Base-by-base conservation (phyloP, 2,113 vertebrate species). In the Salvator merianae region DNA sequence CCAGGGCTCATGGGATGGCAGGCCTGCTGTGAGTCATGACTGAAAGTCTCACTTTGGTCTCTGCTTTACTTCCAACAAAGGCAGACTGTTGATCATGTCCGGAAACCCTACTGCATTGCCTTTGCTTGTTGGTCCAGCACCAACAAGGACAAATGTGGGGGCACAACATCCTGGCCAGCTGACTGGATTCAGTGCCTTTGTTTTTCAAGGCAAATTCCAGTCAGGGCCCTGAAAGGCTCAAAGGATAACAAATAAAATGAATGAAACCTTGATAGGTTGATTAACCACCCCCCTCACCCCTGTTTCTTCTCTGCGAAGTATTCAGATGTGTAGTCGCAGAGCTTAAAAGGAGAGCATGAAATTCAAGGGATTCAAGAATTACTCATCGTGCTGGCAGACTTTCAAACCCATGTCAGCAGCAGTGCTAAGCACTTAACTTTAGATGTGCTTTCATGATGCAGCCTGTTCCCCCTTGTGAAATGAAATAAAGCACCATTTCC, bases 261-360 rank as follows among this genome's bases (percentile, higher is more conserved):
- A 83, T 75, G 78, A 89, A 88, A 82, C 47, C 53, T 53, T 88
- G 82, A 90, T 84, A 40, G 34, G 13, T 59, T 85, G 86, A 89
- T 88, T 84, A 73, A 91, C 68, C 68, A 22, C n/a, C n/a, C 13
- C n/a, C 50, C 47, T 62, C 87, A 83, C 43, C 78, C 22, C 28
- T 0, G 0, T 77, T 76, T 73, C 79, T 85, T 86, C 81, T 83
- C 85, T 85, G 83, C n/a, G 14, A 90, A 87, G 76, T 88, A 91
- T 88, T 82, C 78, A 84, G 88, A 84, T 74, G 20, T 86, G 38
- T 73, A 88, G 82, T 82, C 90, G 32, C 18, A 13, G 68, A 34
- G 12, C 14, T 65, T 84, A 77, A 85, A 81, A 66, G 72, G n/a
- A 77, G 79, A 47, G 32, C 36, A 83, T 79, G n/a, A 86, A 87